phyloP scores from a whole-genome alignment of 2,888 invertebrate genomes.

The Lochmaea capreae region DNA sequence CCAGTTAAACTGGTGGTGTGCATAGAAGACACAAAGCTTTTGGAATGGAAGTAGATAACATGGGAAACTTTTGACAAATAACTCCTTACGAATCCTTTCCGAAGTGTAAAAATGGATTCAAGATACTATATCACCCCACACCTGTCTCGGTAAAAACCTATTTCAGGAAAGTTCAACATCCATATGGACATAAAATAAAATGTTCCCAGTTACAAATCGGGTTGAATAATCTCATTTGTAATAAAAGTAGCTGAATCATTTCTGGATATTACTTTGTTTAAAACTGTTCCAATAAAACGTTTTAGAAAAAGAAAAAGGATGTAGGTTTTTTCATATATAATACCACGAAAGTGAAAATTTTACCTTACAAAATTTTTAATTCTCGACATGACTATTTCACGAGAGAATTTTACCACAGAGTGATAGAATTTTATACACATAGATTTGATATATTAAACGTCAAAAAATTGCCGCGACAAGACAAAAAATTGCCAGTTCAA shows the following conservation, averaged over 20 bases:
- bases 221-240: background rate
- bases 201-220: conserved; percentile 1
- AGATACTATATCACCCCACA: background rate
- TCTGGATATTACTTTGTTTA: background rate
- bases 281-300: background rate
- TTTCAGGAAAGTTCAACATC: conserved; percentile 6
- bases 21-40: too few relatives aligned
- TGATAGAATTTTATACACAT: too few relatives aligned
- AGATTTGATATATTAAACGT: too few relatives aligned
- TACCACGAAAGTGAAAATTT: too few relatives aligned
- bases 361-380: too few relatives aligned
- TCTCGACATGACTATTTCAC: too few relatives aligned
- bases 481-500: too few relatives aligned
- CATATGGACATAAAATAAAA: background rate
- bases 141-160: background rate
- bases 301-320: background rate
- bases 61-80: background rate
- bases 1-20: too few relatives aligned
- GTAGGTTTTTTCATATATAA: background rate
- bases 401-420: too few relatives aligned
- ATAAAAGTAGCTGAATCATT: conserved; percentile 6
- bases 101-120: background rate
- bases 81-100: background rate
- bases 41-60: too few relatives aligned
- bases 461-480: too few relatives aligned